Percentiles rank a stretch among this genome's conserved stretches.
Evolutionary conservation across 2,797 vertebrate species (phyloP).

Genomic region (Gambelia wislizenii): DNA sequence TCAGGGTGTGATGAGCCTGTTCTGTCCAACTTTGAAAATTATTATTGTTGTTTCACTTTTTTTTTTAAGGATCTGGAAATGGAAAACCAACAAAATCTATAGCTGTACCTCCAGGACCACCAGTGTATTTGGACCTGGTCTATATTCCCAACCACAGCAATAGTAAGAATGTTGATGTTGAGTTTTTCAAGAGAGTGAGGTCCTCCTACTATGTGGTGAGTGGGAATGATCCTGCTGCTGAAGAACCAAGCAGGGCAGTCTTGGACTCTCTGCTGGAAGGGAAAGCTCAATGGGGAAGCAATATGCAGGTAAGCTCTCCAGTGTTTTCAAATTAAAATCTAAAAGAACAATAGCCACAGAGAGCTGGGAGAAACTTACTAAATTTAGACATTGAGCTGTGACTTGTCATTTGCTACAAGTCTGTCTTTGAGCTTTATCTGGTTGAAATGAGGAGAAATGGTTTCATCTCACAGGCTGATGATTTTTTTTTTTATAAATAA

Average conservation of each 20-base stretch:
- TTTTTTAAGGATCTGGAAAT: slow-evolving; percentile 81
- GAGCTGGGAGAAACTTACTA: background rate
- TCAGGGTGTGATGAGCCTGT: background rate
- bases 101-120: slow-evolving; percentile 88
- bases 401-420: background rate
- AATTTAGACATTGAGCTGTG: background rate
- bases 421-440: background rate
- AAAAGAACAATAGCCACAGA: background rate
- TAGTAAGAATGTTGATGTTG: slow-evolving; percentile 93
- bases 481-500: background rate
- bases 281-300: slow-evolving; percentile 94
- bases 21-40: slow-evolving; percentile 5
- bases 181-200: slow-evolving; percentile 95
- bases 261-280: slow-evolving; percentile 94
- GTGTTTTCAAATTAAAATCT: background rate
- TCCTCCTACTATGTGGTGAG: slow-evolving; percentile 98
- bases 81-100: slow-evolving; percentile 83
- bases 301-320: slow-evolving; percentile 87
- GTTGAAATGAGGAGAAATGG: background rate
- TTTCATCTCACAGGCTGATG: background rate
- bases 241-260: slow-evolving; percentile 93
- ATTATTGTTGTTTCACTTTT: background rate
- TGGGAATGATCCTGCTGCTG: slow-evolving; percentile 90
- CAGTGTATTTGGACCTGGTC: slow-evolving; percentile 96
- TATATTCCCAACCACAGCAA: slow-evolving; percentile 98